A percentile compares a stretch with the other conserved stretches of the same genome.
phyloP scores from a whole-genome alignment of 2,888 invertebrate genomes.

The Dicycla oo region DNA sequence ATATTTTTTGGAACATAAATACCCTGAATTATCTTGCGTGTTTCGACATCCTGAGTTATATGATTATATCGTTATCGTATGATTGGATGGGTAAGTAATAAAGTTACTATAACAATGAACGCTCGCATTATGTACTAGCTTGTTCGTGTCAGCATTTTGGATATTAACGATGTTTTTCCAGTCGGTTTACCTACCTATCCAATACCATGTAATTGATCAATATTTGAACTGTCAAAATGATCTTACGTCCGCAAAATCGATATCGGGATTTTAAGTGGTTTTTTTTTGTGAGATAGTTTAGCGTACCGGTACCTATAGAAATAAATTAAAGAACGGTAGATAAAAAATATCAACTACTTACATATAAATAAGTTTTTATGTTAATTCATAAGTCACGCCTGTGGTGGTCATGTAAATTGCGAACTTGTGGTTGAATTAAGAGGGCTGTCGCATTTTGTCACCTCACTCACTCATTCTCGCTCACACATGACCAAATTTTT shows the following conservation, averaged over 20 bases:
- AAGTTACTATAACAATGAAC: conserved; percentile 15
- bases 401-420: neutral
- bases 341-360: neutral
- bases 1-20: conserved; percentile 17
- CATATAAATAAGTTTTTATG: conserved; percentile 11
- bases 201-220: conserved; percentile 47
- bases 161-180: conserved; percentile 26
- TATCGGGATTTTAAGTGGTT: conserved; percentile 14
- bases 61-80: conserved; percentile 35
- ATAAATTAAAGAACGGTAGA: neutral
- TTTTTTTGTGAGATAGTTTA: conserved; percentile 19
- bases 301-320: neutral
- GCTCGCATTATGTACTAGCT: conserved; percentile 13
- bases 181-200: conserved; percentile 17
- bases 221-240: conserved; percentile 45
- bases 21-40: conserved; percentile 29
- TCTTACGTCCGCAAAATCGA: conserved; percentile 14
- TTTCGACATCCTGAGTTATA: conserved; percentile 7
- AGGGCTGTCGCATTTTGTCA: too few species aligned
- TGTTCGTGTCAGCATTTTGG: conserved; percentile 33
- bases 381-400: neutral
- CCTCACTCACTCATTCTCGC: too few species aligned
- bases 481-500: too few species aligned
- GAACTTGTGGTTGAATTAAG: conserved; percentile 1
- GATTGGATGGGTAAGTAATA: conserved; percentile 23